Percentiles rank a stretch among this genome's conserved stretches.
phyloP scores from a whole-genome alignment of 2,888 invertebrate genomes.

The Hyalella azteca region DNA sequence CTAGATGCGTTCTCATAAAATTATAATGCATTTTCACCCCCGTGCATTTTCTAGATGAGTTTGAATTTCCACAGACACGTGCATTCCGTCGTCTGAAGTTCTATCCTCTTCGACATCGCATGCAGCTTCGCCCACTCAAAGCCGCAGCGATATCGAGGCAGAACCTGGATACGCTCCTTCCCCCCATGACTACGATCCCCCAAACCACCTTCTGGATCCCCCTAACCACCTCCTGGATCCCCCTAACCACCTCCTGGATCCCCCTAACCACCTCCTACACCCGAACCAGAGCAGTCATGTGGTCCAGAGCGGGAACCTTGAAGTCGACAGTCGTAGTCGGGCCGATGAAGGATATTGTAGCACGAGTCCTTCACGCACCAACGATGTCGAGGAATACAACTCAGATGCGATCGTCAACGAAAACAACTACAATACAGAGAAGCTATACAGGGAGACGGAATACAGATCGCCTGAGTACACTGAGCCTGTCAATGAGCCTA shows the following conservation, averaged over 20 bases:
- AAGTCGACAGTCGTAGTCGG: background rate
- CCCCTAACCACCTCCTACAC: background rate
- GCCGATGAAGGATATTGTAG: conserved; percentile 16
- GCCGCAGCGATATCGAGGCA: background rate
- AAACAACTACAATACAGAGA: conserved; percentile 3
- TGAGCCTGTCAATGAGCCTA: background rate
- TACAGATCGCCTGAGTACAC: background rate
- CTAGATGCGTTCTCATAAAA: no score
- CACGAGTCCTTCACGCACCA: background rate
- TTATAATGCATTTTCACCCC: no score
- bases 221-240: conserved; percentile 3
- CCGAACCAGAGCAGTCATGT: no score
- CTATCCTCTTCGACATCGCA: background rate
- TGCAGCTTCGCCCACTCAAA: background rate
- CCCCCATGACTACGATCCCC: conserved; percentile 33
- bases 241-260: conserved; percentile 21
- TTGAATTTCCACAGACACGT: background rate
- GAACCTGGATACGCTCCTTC: background rate
- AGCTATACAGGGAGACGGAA: background rate
- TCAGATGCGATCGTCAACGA: background rate
- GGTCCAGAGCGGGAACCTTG: background rate
- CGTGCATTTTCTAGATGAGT: no score
- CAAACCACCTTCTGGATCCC: conserved; percentile 12
- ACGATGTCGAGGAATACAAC: background rate
- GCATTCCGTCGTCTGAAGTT: background rate